Evolutionary conservation across 2,888 invertebrate genomes (phyloP), one percentile per base, ranked within the genome.

Genomic region (Thera britannica): DNA sequence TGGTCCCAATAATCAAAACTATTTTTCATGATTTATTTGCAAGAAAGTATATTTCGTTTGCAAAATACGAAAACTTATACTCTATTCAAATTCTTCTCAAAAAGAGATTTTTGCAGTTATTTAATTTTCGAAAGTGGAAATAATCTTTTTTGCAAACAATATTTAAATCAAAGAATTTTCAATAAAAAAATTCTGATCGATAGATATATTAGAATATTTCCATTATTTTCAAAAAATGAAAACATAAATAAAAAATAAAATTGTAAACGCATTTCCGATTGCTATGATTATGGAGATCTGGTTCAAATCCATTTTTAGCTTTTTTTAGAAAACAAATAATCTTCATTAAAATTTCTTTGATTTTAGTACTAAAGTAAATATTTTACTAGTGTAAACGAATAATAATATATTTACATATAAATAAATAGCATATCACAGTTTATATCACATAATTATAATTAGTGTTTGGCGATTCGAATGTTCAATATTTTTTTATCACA

Each of bases 371-470:
- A 6, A 41, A 41, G 41, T 41, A 41, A 5, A 5, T 41, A 41
- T 41, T 9, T 46, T 46, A 46, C 44, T 3, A 35, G 44, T 44
- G 41, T 55, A 54, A 52, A 67, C 6, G 3, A 38, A 38, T 5
- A 9, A 46, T 41, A 64, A 70, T 68, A 72, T 72, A 72, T 66
- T 68, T 74, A 70, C 70, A 46, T 46, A 73, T 72, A 71, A 57
- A 75, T 68, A 73, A 56, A 74, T 72, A 73, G 38, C 7, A 41
- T 5, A 64, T 75, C 74, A 73, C 73, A 71, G 67, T 60, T 55
- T 63, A 63, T 65, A 72, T 72, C 66, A 70, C 71, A 71, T 58
- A 35, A 5, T 49, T 58, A 68, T 57, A 54, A 46, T 9, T 46
- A 46, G 8, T 35, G 7, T 54, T 67, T 60, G 65, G 71, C 67